phyloP scores from a whole-genome alignment of 1,140 invertebrate species.

The Platorchestia sp. region DNA sequence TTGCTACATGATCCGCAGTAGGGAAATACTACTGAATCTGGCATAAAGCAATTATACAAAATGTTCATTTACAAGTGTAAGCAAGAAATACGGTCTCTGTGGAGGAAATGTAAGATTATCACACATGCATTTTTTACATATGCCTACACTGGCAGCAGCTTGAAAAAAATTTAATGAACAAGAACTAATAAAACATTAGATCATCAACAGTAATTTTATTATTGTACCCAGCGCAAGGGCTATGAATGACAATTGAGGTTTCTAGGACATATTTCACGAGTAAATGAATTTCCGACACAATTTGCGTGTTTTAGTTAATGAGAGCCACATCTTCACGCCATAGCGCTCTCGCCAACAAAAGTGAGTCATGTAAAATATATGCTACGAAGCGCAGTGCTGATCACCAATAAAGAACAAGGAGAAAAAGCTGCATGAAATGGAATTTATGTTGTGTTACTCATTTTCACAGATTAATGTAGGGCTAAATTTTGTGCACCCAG shows the following conservation, averaged over 20 bases:
- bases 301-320: neutral
- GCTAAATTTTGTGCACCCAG: neutral
- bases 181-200: neutral
- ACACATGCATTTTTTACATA: neutral
- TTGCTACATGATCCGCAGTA: too few relatives aligned
- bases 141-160: neutral
- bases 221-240: neutral
- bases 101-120: neutral
- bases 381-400: neutral
- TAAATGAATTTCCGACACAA: neutral
- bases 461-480: neutral
- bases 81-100: neutral
- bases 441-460: neutral
- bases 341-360: neutral
- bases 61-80: neutral
- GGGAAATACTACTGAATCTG: too few relatives aligned
- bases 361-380: neutral
- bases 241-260: neutral
- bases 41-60: neutral
- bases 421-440: neutral
- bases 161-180: neutral
- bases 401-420: neutral
- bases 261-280: neutral
- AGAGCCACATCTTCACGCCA: neutral
- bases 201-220: neutral